Evolutionary conservation across 2,888 invertebrate genomes (phyloP), one percentile per base, ranked within the genome.

Genomic region (Pocota personata): DNA sequence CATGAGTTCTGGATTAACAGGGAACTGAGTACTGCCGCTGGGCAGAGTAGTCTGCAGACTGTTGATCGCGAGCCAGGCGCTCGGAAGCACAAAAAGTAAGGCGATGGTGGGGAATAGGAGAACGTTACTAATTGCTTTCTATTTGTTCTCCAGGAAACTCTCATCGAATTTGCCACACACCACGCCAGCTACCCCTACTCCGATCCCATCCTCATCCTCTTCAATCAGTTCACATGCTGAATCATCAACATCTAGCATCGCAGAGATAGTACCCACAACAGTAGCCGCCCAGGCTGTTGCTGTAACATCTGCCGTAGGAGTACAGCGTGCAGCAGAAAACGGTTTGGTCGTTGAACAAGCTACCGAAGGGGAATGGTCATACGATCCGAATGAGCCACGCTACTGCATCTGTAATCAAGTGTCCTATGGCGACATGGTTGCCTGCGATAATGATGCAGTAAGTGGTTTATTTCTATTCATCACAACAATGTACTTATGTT

Each of bases 371-470:
- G 97, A 98, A 91, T 98, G 98, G 97, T 95, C 96, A 0, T 97
- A 97, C 89, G 98, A 98, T 93, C 98, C 98, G 1, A 98, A 99
- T 93, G 99, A 99, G 92, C 98, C 98, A 0, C 94, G 97, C 88
- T 99, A 99, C 93, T 99, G 98, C 92, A 95, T 98, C 89, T 99
- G 99, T 93, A 98, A 98, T 93, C 98, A 99, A 93, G 98, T 98
- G 19, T 98, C 98, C 0, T 99, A 98, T 90, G 99, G 99, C 0
- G 98, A 98, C 91, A 99, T 99, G 99, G 98, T 99, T 50, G 99
- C 99, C 83, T 99, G 99, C 93, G 99, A 99, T 93, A 99, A 99
- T 92, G 97, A 97, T 92, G 97, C 98, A 91, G 98, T 98, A 92
- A 95, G 96, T 94, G 4, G 21, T 40, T 72, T 37, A 0, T 4